Base-by-base conservation (phyloP, 2,888 invertebrate genomes). In the Coremacera marginata region DNA sequence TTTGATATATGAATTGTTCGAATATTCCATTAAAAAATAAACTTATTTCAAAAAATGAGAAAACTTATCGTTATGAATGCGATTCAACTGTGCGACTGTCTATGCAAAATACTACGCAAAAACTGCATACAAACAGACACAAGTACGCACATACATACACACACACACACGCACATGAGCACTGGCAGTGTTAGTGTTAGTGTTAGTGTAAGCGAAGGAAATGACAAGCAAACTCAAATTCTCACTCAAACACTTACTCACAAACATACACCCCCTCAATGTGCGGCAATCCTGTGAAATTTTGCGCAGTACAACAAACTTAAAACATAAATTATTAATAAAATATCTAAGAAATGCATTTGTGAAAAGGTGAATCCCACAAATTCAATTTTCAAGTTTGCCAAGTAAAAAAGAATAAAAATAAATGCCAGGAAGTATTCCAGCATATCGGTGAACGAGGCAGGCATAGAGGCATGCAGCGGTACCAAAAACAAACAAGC, bases 1-100 rank as follows among this genome's bases (percentile, higher is more conserved):
- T 83, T 84, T 83, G 49, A 70, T 57, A 57, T 71, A 19, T 34
- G 34, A 34, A 57, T 25, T 16, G 11, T 44, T 44, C 31, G 55
- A 57, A 57, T 71, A 19, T 44, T 16, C 34, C 60, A 83, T 84
- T 82, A 84, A 82, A 85, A 82, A 84, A 85, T 84, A 82, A 81
- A 79, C 81, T 83, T 82, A 82, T 83, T 85, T 82, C 81, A 85
- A 71, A 84, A 44, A 44, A 44, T 44, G 44, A 44, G 44, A 44
- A 44, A 44, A 44, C 44, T 44, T 44, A 44, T 44, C 44, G 44
- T 44, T 44, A 44, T 14, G 14, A 11, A 44, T 44, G 14, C 44
- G 44, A 44, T 44, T 44, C 44, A 14, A 44, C 44, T 44, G 44
- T 44, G 44, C 44, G 3, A 14, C 44, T 44, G 44, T 3, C 44